phyloP scores from a whole-genome alignment of 1,140 invertebrate genomes.

The Drosophila ercepeae region DNA sequence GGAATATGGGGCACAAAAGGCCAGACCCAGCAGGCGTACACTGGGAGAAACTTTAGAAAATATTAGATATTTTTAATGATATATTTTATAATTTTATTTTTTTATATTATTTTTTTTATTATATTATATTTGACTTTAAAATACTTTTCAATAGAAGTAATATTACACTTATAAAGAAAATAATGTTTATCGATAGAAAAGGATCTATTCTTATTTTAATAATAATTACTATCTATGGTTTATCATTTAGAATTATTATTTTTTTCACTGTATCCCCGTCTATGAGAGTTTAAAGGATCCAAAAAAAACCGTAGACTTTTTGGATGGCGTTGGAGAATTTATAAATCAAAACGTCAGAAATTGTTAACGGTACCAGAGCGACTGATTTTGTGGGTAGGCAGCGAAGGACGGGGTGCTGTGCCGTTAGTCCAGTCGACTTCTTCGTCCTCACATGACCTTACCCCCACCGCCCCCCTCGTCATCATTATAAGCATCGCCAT shows the following conservation, averaged over 20 bases:
- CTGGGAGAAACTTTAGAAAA: not conserved
- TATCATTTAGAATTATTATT: not conserved
- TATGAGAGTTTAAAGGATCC: too few species aligned
- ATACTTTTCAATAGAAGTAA: too few species aligned
- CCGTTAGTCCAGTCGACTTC: not conserved
- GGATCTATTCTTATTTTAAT: too few species aligned
- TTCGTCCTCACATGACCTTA: too few species aligned
- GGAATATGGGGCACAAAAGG: not conserved
- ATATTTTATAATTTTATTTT: not conserved
- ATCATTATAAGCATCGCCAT: slow-evolving; percentile 15
- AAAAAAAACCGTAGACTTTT: not conserved
- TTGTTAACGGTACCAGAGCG: slow-evolving; percentile 32
- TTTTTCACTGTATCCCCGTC: not conserved
- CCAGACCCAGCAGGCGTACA: not conserved
- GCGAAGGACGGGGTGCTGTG: not conserved
- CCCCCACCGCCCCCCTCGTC: not conserved
- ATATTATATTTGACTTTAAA: too few species aligned
- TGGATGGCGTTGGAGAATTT: slow-evolving; percentile 32
- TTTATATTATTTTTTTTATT: not conserved
- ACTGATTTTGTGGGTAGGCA: not conserved
- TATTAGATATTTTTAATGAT: not conserved
- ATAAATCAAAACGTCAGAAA: slow-evolving; percentile 76
- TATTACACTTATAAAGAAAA: too few species aligned
- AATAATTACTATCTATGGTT: too few species aligned
- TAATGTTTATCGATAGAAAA: too few species aligned